Evolutionary conservation across 1,140 invertebrate species (phyloP).

Genomic region (Neodiprion lecontei): DNA sequence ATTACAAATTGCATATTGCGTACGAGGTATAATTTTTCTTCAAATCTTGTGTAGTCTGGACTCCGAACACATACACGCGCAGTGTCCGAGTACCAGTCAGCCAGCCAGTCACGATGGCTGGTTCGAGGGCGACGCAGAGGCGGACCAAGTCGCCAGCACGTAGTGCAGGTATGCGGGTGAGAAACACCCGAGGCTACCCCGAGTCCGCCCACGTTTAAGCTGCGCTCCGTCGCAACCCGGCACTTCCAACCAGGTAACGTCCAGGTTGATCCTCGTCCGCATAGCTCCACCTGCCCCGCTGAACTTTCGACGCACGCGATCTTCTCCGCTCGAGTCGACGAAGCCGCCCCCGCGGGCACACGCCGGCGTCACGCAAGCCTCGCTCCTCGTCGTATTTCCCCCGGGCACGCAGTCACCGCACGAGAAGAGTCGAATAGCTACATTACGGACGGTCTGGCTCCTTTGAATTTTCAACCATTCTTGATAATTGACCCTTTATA

Average conservation of each 20-base stretch:
- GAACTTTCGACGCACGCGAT: slow-evolving; percentile 23
- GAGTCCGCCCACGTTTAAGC: slow-evolving; percentile 55
- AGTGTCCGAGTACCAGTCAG: too few species aligned
- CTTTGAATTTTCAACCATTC: neutral
- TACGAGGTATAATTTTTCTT: too few species aligned
- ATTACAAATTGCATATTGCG: too few species aligned
- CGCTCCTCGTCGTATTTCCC: neutral
- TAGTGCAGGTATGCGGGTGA: slow-evolving; percentile 54
- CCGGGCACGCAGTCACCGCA: neutral
- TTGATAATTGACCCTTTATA: neutral
- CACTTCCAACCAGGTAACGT: slow-evolving; percentile 27
- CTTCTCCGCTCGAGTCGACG: slow-evolving; percentile 28
- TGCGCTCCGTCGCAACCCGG: slow-evolving; percentile 36
- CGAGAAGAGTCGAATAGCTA: neutral
- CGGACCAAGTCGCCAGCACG: slow-evolving; percentile 27
- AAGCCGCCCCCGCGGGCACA: slow-evolving; percentile 57
- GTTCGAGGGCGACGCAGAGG: neutral
- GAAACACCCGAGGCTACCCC: slow-evolving; percentile 49
- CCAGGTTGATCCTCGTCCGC: slow-evolving; percentile 16
- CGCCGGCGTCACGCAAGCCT: slow-evolving; percentile 52
- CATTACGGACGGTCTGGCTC: neutral
- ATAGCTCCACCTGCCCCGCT: slow-evolving; percentile 37
- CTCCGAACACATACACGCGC: too few species aligned
- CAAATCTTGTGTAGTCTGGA: too few species aligned
- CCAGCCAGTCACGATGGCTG: neutral